A percentile compares a stretch with the other conserved stretches of the same genome.
phyloP scores from a whole-genome alignment of 2,797 vertebrate species.

The Protosalanx chinensis region DNA sequence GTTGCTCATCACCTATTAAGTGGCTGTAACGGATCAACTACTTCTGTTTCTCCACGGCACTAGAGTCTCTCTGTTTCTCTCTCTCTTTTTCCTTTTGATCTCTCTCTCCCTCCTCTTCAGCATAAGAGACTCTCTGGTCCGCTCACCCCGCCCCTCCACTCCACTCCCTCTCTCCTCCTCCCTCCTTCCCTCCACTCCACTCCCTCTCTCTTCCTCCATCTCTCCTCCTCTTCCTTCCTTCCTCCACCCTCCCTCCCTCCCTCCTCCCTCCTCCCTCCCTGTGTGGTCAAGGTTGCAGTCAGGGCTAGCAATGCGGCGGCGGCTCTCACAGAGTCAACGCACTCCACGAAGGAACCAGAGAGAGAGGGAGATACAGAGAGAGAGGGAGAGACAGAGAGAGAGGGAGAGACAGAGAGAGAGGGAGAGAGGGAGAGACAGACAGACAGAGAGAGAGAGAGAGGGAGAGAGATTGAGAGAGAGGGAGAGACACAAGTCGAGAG shows the following conservation, averaged over 20 bases:
- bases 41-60: conserved; percentile 12
- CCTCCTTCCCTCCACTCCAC: not conserved
- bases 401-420: conserved; percentile 35
- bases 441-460: not conserved
- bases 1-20: conserved; percentile 15
- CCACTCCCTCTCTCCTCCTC: conserved; percentile 11
- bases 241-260: conserved; percentile 5
- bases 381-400: conserved; percentile 22
- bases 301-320: conserved; percentile 22
- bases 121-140: conserved; percentile 42
- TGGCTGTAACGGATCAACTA: conserved; percentile 46
- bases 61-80: not conserved
- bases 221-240: no score
- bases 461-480: no score
- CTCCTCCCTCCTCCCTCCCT: conserved; percentile 25
- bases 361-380: conserved; percentile 50
- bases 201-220: not conserved
- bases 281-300: conserved; percentile 57
- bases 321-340: no score
- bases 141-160: no score
- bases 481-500: no score
- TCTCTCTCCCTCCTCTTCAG: no score
- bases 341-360: conserved; percentile 6
- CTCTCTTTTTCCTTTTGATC: no score
- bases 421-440: conserved; percentile 35